Base-by-base conservation (phyloP, 2,888 invertebrate species). In the Drosophila mulleri region DNA sequence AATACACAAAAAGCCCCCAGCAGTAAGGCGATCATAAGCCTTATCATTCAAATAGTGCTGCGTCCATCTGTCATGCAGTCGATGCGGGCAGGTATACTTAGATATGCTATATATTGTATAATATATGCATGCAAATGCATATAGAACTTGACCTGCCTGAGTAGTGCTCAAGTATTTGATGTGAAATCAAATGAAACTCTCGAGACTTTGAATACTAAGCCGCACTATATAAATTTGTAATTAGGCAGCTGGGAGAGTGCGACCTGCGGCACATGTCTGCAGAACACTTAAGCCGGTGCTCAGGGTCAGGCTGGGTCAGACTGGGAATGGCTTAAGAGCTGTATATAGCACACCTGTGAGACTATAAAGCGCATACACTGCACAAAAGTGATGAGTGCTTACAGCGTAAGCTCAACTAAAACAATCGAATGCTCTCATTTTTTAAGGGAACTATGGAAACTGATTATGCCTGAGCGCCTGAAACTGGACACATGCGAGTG, bases 221-320 rank as follows among this genome's bases (percentile, higher is more conserved):
- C 42, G 65, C 62, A 78, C 61, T 44, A 70, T 67, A 67, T 70
- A 60, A 82, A 82, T 67, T 60, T 48, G 50, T 71, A 82, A 79
- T 78, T 60, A 65, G 23, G 53, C 67, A 81, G 57, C 63, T 63
- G 65, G 53, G 54, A 59, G 47, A 69, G 45, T 52, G 56, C 29
- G 48, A 50, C 18, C 35, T 26, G 20, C 11, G 26, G 44, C 20
- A n/a, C 6, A 18, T 41, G 26, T 41, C 41, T 29, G 12, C 41
- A 23, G 35, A 14, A n/a, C 32, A 44, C 42, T 45, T 64, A 59
- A 76, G 63, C 54, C 63, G 32, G 50, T 41, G 45, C 35, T 39
- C 18, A 41, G 57, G 78, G 59, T 60, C 64, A 54, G 59, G 56
- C 53, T 14, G 61, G 53, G 32, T 75, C 12, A 56, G 23, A 37